Evolutionary conservation across 2,113 vertebrate genomes (phyloP), one percentile per base, ranked within the genome.

Genomic region (Fregata magnificens): DNA sequence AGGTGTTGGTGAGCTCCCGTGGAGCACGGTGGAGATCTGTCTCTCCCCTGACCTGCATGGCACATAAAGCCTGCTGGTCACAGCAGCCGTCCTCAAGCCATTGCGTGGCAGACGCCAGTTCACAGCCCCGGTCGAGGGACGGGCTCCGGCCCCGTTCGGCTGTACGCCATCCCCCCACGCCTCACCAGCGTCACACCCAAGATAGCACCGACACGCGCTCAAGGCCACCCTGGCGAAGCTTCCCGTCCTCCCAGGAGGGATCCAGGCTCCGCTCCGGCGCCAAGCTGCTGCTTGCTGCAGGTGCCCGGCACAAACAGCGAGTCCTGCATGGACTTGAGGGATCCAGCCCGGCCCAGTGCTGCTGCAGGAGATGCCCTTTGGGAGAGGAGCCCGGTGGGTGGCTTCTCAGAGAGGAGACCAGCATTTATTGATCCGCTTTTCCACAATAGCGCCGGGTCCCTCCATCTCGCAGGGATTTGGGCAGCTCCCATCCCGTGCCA

Each of bases 81-180:
- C 14, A 3, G 55, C 11, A 3, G 26, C 74, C 3, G 7, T 2
- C 4, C 20, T 16, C 14, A 2, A 12, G 16, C 21, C 12, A 2
- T 12, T 3, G 11, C 5, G 6, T 2, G 7, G 40, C 40, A 9
- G 7, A 45, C n/a, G 55, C 55, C 13, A 2, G 36, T 21, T 34
- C 36, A 9, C 29, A 26, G 36, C 59, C 47, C 76, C 17, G 5
- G 76, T 6, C 4, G 5, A 52, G 59, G 76, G 59, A 52, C 3
- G 4, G 61, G 61, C 49, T 53, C 24, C n/a, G 1, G 66, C 65
- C 15, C 15, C 6, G 3, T 9, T 12, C 25, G 14, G 65, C 65
- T 16, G 10, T 42, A 24, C 31, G 32, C 47, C 34, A 4, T 22
- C 50, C 40, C 62, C 78, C 78, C 50, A 66, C 61, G 31, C 50